A percentile compares a stretch with the other conserved stretches of the same genome.
Evolutionary conservation across 2,888 invertebrate species (phyloP).

Genomic region (Tetropium fuscum): DNA sequence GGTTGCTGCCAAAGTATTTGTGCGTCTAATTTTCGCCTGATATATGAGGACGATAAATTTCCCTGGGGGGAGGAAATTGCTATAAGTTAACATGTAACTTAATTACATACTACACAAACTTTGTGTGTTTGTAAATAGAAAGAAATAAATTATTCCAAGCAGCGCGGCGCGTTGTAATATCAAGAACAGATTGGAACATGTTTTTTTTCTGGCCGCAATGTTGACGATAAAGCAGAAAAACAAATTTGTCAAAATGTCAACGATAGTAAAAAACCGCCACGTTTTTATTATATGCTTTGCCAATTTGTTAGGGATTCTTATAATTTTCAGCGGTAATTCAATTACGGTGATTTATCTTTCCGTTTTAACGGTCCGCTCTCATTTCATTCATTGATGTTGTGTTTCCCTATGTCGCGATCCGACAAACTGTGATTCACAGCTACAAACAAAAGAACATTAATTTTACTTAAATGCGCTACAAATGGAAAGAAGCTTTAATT

Average conservation of each 20-base stretch:
- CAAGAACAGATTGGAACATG: constrained; percentile 17
- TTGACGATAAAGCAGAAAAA: constrained; percentile 48
- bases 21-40: not conserved
- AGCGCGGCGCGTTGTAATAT: not conserved
- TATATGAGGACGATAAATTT: not conserved
- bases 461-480: too few relatives aligned
- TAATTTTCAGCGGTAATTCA: constrained; percentile 60
- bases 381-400: constrained; percentile 48
- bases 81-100: not conserved
- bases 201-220: constrained; percentile 29
- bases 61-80: not conserved
- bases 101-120: not conserved
- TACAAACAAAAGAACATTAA: too few relatives aligned
- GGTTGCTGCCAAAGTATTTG: too few relatives aligned
- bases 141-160: not conserved
- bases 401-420: too few relatives aligned
- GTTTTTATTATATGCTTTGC: constrained; percentile 52
- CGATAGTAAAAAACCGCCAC: constrained; percentile 38
- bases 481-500: too few relatives aligned
- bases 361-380: constrained; percentile 55
- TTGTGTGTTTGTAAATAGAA: not conserved
- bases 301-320: constrained; percentile 54
- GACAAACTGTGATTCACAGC: too few relatives aligned
- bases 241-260: constrained; percentile 62
- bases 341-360: constrained; percentile 60